A percentile compares a stretch with the other conserved stretches of the same genome.
Conservation (phyloP, 2,797 vertebrate species). For the Nothura maculosa region DNA sequence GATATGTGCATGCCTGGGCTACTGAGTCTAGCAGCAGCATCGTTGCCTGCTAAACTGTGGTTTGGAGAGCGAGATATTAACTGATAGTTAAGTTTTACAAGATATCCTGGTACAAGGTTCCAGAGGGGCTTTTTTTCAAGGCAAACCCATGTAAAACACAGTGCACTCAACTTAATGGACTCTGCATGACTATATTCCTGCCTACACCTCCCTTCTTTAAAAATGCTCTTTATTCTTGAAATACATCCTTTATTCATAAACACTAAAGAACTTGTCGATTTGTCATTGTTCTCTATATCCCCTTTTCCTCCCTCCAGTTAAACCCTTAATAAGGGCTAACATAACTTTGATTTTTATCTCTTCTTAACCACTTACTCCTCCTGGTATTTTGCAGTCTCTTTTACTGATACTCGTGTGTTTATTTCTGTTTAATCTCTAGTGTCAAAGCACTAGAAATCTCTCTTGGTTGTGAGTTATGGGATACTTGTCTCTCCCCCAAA, state of each 20-base stretch:
- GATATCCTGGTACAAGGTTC: background rate
- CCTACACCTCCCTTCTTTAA: background rate
- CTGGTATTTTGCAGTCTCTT: slow-evolving; percentile 19
- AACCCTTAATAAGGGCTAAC: background rate
- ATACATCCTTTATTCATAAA: slow-evolving; percentile 12
- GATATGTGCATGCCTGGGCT: background rate
- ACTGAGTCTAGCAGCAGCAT: background rate
- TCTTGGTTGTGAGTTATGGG: slow-evolving; percentile 47
- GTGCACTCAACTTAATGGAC: background rate
- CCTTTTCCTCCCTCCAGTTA: background rate
- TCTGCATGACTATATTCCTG: background rate
- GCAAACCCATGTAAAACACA: background rate
- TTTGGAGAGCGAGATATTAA: background rate
- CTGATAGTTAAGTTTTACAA: background rate
- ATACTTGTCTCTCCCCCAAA: slow-evolving; percentile 41
- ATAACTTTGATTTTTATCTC: slow-evolving; percentile 45
- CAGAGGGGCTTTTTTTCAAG: background rate
- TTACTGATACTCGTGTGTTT: slow-evolving; percentile 50
- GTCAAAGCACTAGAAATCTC: slow-evolving; percentile 66
- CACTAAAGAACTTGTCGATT: background rate
- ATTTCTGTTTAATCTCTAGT: slow-evolving; percentile 62
- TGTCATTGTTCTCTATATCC: background rate
- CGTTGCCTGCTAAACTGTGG: background rate
- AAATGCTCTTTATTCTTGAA: background rate
- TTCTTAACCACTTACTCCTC: slow-evolving; percentile 29